Percentiles rank a stretch among this genome's conserved stretches.
These are phyloP conservation scores for Ormyrus pomaceus DNA, from an alignment of 2,888 invertebrate genomes.

Conservation along the genomic window DNA sequence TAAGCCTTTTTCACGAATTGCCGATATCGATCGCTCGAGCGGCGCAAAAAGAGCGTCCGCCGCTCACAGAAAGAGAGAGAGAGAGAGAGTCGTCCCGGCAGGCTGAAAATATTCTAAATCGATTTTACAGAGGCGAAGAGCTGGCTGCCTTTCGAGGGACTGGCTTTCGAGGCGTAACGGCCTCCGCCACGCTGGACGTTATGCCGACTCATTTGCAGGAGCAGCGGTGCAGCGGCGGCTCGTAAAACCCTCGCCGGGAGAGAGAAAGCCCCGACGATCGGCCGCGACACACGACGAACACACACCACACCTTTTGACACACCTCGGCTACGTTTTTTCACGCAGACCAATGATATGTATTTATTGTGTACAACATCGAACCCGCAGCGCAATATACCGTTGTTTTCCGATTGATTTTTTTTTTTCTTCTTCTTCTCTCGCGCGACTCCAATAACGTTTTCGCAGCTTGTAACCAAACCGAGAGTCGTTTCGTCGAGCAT, in stretches of 20 bases:
- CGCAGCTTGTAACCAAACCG: too few species aligned
- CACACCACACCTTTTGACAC: background rate
- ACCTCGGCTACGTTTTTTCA: too few species aligned
- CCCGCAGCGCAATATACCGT: too few species aligned
- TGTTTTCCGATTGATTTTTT: background rate
- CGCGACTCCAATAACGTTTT: background rate
- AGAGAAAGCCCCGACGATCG: background rate
- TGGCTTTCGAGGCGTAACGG: background rate
- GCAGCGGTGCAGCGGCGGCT: too few species aligned
- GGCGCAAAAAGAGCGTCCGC: background rate
- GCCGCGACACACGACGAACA: background rate
- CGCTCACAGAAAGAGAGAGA: background rate
- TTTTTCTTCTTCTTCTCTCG: background rate
- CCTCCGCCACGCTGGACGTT: too few species aligned
- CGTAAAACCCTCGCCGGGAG: background rate
- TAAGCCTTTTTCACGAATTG: constrained; percentile 11
- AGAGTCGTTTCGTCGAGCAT: too few species aligned
- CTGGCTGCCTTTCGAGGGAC: background rate
- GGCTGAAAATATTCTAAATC: constrained; percentile 38
- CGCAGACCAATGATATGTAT: too few species aligned
- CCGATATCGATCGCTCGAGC: constrained; percentile 19
- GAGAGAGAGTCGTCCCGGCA: background rate
- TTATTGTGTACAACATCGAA: too few species aligned
- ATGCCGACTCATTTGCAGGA: too few species aligned
- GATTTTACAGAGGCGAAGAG: constrained; percentile 17